Base-by-base conservation (phyloP, 2,113 vertebrate genomes). In the Gulo gulo region DNA sequence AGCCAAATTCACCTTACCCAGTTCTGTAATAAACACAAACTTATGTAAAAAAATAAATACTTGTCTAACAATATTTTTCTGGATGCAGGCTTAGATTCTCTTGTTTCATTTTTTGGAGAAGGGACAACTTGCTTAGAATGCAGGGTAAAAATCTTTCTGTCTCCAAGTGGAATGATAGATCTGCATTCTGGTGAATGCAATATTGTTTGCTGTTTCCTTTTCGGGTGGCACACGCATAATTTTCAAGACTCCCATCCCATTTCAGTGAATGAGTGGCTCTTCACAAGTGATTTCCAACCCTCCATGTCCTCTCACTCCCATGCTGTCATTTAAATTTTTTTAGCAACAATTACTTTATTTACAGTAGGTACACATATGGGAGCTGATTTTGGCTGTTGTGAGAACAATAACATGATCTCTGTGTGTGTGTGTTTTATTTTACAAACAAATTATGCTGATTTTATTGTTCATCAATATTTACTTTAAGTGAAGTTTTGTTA, bases 1-100 rank as follows among this genome's bases (percentile, higher is more conserved):
- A 97, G 94, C 90, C 95, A 94, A 97, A 95, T 95, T 94, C 65
- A 96, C 84, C 81, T 96, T 86, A 94, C 80, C 7, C 31, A n/a
- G 50, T 84, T 59, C 65, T 91, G 36, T 89, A 92, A 81, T 63
- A 91, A 73, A 36, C 83, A 95, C 14, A 97, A 82, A 95, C 55
- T 76, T 94, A 84, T 34, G 57, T 71, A 91, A 21, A 76, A 84
- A 94, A 76, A 36, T 67, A 88, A 91, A 95, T 84, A n/a, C 29
- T 92, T 95, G 31, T 74, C 80, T 92, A 92, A 94, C 24, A 90
- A 45, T 81, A 82, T 94, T 73, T 67, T 88, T 88, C 65, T 97
- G 24, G 16, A 88, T 81, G n/a, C 42, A 80, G 42, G 24, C 52
- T 93, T 92, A 85, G 24, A 79, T 76, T 74, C 16, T 91, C 29